A percentile compares a stretch with the other conserved stretches of the same genome.
Evolutionary conservation across 2,113 vertebrate species (phyloP).

Genomic region (Eurystomus gularis): DNA sequence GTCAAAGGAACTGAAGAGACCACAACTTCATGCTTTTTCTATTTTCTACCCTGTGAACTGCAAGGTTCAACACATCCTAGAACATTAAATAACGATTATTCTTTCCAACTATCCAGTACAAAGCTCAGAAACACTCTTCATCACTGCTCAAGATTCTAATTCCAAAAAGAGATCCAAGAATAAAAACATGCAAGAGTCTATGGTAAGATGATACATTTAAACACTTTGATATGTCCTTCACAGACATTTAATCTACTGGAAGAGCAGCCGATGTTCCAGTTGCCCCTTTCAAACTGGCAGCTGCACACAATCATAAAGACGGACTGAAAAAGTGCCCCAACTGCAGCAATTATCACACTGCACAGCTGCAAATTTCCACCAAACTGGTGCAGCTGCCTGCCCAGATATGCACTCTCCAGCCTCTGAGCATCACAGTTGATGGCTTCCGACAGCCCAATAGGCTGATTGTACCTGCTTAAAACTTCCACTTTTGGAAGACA

Average conservation of each 20-base stretch:
- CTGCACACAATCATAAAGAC: background rate
- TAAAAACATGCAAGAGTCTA: background rate
- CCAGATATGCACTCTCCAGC: rapidly evolving
- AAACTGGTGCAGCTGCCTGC: background rate
- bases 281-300: background rate
- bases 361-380: background rate
- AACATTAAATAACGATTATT: background rate
- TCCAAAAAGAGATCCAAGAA: background rate
- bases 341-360: rapidly evolving
- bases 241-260: background rate
- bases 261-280: background rate
- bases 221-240: background rate
- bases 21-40: background rate
- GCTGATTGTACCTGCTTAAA: background rate
- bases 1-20: background rate
- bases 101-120: background rate
- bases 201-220: rapidly evolving
- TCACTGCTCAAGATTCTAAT: background rate
- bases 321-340: background rate
- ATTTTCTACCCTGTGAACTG: background rate
- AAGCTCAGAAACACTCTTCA: background rate
- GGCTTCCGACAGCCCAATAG: background rate
- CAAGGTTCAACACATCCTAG: background rate
- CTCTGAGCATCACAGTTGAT: background rate
- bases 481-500: background rate